These are phyloP conservation scores for Cepphus grylle DNA, from an alignment of 2,113 vertebrate genomes.

Conservation along the genomic window DNA sequence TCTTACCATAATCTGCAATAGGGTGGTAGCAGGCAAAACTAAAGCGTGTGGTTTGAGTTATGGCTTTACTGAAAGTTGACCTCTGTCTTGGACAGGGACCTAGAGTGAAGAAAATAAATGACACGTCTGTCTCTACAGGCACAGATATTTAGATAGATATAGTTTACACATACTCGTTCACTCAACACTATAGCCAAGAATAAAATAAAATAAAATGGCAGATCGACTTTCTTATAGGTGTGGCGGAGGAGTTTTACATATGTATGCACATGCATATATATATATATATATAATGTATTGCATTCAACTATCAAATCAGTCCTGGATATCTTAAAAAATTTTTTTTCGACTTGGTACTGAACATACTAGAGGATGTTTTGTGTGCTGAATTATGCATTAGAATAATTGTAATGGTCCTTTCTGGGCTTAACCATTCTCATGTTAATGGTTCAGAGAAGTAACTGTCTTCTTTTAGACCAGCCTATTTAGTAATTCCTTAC, in stretches of 20 bases:
- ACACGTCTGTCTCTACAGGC: background rate
- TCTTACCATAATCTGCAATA: conserved; percentile 64
- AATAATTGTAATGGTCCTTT: background rate
- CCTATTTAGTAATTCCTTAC: background rate
- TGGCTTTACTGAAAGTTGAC: conserved; percentile 55
- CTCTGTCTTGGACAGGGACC: conserved; percentile 57
- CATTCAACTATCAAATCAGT: background rate
- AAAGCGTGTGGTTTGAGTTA: background rate
- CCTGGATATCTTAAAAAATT: background rate
- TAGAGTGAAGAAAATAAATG: background rate
- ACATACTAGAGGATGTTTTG: background rate
- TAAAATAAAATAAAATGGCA: background rate
- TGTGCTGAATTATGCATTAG: background rate
- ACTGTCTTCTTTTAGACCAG: background rate
- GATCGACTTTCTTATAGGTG: background rate
- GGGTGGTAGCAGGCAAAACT: conserved; percentile 57
- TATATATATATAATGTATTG: background rate
- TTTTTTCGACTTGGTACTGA: rapidly evolving
- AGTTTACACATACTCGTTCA: background rate
- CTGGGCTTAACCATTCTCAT: background rate
- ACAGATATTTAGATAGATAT: background rate
- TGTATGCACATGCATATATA: rapidly evolving
- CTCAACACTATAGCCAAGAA: background rate
- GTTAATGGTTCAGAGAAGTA: background rate
- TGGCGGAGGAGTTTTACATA: background rate